phyloP scores from a whole-genome alignment of 2,797 vertebrate species.

The Ibycter americanus region DNA sequence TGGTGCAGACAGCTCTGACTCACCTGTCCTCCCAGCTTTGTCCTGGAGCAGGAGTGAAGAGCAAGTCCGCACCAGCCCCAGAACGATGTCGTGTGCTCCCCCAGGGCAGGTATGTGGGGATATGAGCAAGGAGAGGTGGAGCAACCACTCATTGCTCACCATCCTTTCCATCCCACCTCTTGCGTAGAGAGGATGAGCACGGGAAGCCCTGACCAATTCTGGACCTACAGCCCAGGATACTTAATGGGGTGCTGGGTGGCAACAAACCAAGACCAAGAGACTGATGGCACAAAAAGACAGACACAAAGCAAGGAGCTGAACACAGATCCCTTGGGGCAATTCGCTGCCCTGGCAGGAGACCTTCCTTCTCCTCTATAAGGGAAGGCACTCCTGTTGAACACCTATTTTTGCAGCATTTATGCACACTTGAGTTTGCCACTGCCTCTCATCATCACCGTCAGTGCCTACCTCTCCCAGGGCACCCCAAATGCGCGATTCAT shows the following conservation, averaged over 20 bases:
- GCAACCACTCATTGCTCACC: accelerated
- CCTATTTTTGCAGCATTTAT: background rate
- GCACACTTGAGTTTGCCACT: background rate
- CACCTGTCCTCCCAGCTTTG: background rate
- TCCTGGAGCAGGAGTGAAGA: background rate
- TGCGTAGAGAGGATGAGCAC: accelerated
- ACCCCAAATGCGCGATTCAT: background rate
- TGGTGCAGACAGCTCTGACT: background rate
- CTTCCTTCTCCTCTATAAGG: background rate
- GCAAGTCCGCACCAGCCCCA: background rate
- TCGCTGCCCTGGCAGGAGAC: accelerated
- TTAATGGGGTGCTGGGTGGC: background rate
- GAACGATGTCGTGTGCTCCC: background rate
- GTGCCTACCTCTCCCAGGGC: background rate
- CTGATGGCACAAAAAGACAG: background rate
- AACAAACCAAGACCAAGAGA: background rate
- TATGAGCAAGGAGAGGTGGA: background rate
- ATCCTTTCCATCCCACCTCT: background rate
- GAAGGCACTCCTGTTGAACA: background rate
- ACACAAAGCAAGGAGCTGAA: background rate
- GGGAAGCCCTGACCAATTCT: background rate
- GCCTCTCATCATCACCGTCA: background rate
- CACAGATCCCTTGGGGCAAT: background rate
- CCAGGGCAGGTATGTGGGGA: background rate
- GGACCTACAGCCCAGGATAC: background rate